Percentiles rank a stretch among this genome's conserved stretches.
Evolutionary conservation across 2,888 invertebrate genomes (phyloP).

Genomic region (Anoplius nigerrimus): DNA sequence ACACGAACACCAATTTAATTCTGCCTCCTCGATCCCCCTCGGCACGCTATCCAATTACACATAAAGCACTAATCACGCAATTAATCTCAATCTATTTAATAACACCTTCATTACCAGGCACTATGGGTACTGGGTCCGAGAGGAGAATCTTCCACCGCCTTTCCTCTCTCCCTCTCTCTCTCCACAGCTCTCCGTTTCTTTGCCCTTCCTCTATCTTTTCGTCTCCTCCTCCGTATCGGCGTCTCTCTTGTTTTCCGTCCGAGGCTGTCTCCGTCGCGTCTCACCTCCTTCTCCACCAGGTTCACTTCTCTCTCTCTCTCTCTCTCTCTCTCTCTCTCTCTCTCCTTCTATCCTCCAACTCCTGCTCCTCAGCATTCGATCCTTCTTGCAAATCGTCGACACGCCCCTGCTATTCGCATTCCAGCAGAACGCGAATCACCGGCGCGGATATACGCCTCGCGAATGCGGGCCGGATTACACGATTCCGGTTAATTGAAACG

Average conservation of each 20-base stretch:
- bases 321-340: slow-evolving; percentile 26
- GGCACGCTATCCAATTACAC: slow-evolving; percentile 70
- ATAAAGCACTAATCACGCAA: slow-evolving; percentile 72
- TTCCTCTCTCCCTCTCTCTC: slow-evolving; percentile 23
- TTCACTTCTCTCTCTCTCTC: too few relatives aligned
- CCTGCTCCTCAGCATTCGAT: slow-evolving; percentile 28
- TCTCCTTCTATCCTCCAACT: slow-evolving; percentile 17
- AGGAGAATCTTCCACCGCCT: slow-evolving; percentile 47
- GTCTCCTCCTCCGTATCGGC: slow-evolving; percentile 8
- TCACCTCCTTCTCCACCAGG: slow-evolving; percentile 33
- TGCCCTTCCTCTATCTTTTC: slow-evolving; percentile 9
- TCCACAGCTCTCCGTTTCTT: slow-evolving; percentile 9
- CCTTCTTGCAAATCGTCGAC: slow-evolving; percentile 59
- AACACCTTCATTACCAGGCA: slow-evolving; percentile 71
- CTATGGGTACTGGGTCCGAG: slow-evolving; percentile 51
- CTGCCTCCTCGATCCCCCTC: slow-evolving; percentile 52
- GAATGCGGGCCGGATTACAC: slow-evolving; percentile 56
- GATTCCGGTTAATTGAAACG: slow-evolving; percentile 65
- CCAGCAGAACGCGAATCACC: slow-evolving; percentile 54
- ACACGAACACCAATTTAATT: slow-evolving; percentile 58
- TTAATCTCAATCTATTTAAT: slow-evolving; percentile 74
- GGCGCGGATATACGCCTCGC: slow-evolving; percentile 45
- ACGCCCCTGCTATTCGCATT: slow-evolving; percentile 63
- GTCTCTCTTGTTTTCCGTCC: slow-evolving; percentile 27
- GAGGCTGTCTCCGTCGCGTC: slow-evolving; percentile 31